Evolutionary conservation across 2,113 vertebrate species (phyloP), one percentile per base, ranked within the genome.

Genomic region (Cairina moschata): DNA sequence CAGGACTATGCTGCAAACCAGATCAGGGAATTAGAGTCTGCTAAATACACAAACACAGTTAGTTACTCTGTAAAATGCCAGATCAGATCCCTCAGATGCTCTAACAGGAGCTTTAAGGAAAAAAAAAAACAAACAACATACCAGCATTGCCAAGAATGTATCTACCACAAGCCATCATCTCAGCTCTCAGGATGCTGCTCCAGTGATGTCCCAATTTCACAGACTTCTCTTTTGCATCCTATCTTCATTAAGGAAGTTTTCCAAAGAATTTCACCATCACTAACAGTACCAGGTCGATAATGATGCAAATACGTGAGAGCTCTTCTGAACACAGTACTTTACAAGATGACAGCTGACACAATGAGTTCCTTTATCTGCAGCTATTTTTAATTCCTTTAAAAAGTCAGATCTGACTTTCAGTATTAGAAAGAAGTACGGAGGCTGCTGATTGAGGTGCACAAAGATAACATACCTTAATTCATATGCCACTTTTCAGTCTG

Each of bases 341-440:
- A 56, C 26, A 84, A 89, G 76, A 48, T 68, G 89, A 89, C 42
- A 83, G 73, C 73, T 93, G 76, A 81, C 80, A 88, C 42, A 86
- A 80, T 2, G 16, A 91, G 81, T 26, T 89, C 87, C 89, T 92
- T 91, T 65, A 90, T 62, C 84, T 80, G 71, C n/a, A 90, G 71
- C 46, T 94, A 77, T 90, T 94, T 94, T 88, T 48, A 65, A n/a
- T n/a, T n/a, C n/a, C n/a, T n/a, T n/a, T n/a, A n/a, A n/a, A 46
- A 67, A 67, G 83, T 75, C 69, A 86, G 77, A 81, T 13, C 55
- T 74, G 28, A 90, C 74, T 77, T 83, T 80, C 75, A 65, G 6
- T 31, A 76, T 38, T 20, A 73, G 26, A 91, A 76, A 76, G 65
- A 86, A 79, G 36, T 29, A 84, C 42, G 68, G 18, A 82, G 38